Evolutionary conservation across 2,113 vertebrate species (phyloP).

Genomic region (Sinocyclocheilus grahami): DNA sequence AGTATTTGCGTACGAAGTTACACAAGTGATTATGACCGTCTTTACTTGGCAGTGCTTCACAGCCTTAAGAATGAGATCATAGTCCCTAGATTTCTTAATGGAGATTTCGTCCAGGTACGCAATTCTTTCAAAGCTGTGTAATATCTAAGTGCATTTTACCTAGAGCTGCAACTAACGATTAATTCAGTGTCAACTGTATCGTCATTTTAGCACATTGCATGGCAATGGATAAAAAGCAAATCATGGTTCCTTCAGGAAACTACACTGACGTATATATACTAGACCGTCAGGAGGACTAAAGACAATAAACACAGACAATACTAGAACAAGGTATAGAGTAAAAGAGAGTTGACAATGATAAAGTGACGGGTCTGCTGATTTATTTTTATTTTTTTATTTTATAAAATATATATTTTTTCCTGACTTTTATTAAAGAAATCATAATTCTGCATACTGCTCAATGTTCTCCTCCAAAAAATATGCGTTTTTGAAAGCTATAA

Average conservation of each 20-base stretch:
- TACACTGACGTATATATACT: neutral
- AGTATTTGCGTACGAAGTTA: slow-evolving; percentile 19
- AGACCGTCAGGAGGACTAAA: neutral
- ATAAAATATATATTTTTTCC: too few relatives aligned
- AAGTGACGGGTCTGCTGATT: neutral
- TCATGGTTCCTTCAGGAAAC: neutral
- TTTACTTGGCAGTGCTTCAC: neutral
- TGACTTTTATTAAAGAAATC: too few relatives aligned
- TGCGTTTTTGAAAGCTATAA: too few relatives aligned
- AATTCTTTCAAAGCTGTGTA: neutral
- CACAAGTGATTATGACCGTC: neutral
- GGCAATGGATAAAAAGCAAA: neutral
- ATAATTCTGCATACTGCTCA: too few relatives aligned
- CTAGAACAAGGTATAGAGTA: neutral
- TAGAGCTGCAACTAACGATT: neutral
- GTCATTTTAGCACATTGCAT: neutral
- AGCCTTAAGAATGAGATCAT: slow-evolving; percentile 38
- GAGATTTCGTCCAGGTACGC: neutral
- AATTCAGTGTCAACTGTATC: neutral
- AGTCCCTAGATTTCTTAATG: neutral
- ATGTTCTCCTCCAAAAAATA: too few relatives aligned
- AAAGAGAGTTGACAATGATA: neutral
- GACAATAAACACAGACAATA: neutral
- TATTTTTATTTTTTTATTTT: too few relatives aligned
- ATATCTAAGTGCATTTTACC: neutral